Evolutionary conservation across 2,888 invertebrate genomes (phyloP), one percentile per base, ranked within the genome.

Genomic region (Elysia crispata): DNA sequence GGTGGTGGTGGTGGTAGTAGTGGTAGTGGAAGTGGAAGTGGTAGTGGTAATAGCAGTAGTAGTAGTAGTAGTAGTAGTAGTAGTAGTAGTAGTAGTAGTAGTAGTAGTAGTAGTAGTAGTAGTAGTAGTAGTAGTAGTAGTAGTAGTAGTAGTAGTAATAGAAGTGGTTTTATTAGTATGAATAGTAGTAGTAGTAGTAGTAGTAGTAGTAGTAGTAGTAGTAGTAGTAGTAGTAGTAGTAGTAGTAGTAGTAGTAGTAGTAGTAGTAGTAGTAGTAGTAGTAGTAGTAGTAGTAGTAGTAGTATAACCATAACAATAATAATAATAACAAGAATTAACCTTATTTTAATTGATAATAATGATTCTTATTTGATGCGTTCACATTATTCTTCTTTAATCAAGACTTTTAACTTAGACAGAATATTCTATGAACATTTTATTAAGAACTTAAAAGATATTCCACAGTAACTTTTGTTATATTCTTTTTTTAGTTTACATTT

Each of bases 171-270:
- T n/a, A 66, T 18, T n/a, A 1, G 66, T 15, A 23, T 18, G 23
- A 66, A 23, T n/a, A 66, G 66, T n/a, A 66, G 66, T n/a, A 66
- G 25, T 15, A 20, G 66, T n/a, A 66, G 66, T n/a, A 66, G 6
- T n/a, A 66, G 23, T 15, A 66, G 66, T n/a, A 66, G 66, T n/a
- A 66, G 66, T 28, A 66, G 25, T n/a, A 66, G 25, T 28, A 66
- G 23, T 28, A 23, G 20, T 28, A 66, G 20, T 28, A 23, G 20
- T 18, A 23, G 20, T 28, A 66, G 23, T n/a, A 66, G 66, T n/a
- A 66, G 66, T n/a, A 66, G 25, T n/a, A 66, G 25, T n/a, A 66
- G 66, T n/a, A 66, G 66, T n/a, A 66, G 66, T n/a, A 66, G 66
- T n/a, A 66, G 66, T n/a, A 66, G 66, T 15, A 66, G 66, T n/a